phyloP scores from a whole-genome alignment of 2,888 invertebrate species.

The Agelastica alni region DNA sequence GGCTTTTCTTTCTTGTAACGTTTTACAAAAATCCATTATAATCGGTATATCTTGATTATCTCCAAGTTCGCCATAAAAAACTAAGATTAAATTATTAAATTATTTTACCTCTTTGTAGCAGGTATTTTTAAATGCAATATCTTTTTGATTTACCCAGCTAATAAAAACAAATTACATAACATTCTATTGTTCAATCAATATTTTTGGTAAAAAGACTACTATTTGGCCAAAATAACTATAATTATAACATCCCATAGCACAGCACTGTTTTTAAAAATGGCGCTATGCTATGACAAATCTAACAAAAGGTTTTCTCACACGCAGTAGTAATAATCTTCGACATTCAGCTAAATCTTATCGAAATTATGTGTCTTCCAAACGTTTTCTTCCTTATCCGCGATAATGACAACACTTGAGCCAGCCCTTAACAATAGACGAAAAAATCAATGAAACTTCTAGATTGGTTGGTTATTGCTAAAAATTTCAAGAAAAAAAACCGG shows the following conservation, averaged over 20 bases:
- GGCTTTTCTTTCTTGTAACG: too few relatives aligned
- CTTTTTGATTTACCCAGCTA: too few relatives aligned
- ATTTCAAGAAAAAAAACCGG: conserved; percentile 9
- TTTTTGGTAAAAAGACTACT: background rate
- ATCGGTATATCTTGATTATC: too few relatives aligned
- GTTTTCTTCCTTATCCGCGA: conserved; percentile 31
- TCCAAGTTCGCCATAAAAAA: too few relatives aligned
- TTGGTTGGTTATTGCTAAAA: conserved; percentile 12
- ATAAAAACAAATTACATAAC: too few relatives aligned
- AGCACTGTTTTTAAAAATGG: conserved; percentile 26
- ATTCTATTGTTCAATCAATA: too few relatives aligned
- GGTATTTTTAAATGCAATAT: too few relatives aligned
- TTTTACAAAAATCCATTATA: too few relatives aligned
- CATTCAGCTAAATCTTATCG: conserved; percentile 33
- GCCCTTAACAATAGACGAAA: conserved; percentile 19
- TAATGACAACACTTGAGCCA: conserved; percentile 21
- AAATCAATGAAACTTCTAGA: conserved; percentile 15
- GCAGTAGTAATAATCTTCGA: conserved; percentile 37
- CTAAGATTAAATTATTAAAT: too few relatives aligned
- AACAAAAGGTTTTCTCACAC: conserved; percentile 39
- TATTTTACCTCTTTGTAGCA: too few relatives aligned
- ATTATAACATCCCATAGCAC: conserved; percentile 1
- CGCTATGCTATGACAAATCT: conserved; percentile 45
- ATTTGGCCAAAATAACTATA: background rate
- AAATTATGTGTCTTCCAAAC: conserved; percentile 32